Evolutionary conservation across 2,888 invertebrate genomes (phyloP), one percentile per base, ranked within the genome.

Genomic region (Sphaeridia pumilis): DNA sequence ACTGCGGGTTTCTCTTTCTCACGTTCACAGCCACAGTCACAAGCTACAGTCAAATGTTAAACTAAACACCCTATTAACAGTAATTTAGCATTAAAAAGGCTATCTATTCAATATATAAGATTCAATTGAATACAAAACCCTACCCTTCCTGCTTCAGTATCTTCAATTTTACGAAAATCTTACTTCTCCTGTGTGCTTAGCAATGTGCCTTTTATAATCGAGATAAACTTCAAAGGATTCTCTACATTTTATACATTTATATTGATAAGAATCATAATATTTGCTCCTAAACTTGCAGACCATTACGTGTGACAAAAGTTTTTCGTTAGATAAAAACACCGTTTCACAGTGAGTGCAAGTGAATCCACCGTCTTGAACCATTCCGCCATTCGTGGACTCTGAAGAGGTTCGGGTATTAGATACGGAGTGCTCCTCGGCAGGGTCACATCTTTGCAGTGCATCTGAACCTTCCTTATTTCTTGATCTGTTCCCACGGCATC

Each of bases 141-240:
- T n/a, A n/a, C n/a, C n/a, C n/a, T n/a, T n/a, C n/a, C n/a, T n/a
- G n/a, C n/a, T n/a, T n/a, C n/a, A n/a, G n/a, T n/a, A n/a, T n/a
- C n/a, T n/a, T n/a, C n/a, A n/a, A n/a, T n/a, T n/a, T n/a, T 51
- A 51, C 2, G 51, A 51, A 25, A 45, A 51, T 25, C 45, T 14
- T 5, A 51, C 14, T 24, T 31, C 51, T 3, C 46, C 51, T 5
- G 51, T 51, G 36, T 51, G 51, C 21, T 20, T 51, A 2, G 44
- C 51, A 34, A 51, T 51, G 27, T 51, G 45, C 4, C 45, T 20
- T 35, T 51, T 51, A 28, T 51, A 51, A n/a, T 51, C 25, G 17
- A 51, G 46, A 34, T 51, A 51, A 26, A 51, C 20, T 1, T 50
- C 50, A 35, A 50, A 50, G 1, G 42, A 34, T 31, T 28, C 50